These are phyloP conservation scores for Masnerella sp. DNA, from an alignment of 2,888 invertebrate genomes.

Conservation along the genomic window DNA sequence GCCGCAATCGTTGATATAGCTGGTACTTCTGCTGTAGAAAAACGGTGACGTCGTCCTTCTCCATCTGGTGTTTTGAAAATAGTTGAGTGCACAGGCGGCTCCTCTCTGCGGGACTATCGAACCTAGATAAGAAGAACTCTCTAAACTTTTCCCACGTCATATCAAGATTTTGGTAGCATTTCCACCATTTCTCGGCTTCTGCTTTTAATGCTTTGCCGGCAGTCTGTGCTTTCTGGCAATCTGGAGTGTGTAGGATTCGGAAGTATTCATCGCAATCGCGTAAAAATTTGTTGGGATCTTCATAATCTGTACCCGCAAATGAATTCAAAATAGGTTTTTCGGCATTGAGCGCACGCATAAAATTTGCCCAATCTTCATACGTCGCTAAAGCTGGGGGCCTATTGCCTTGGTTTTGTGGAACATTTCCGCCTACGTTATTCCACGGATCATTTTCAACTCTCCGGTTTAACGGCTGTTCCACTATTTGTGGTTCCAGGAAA, in stretches of 20 bases:
- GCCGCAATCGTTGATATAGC: slow-evolving; percentile 7
- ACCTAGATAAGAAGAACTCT: slow-evolving; percentile 10
- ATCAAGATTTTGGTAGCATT: slow-evolving; percentile 8
- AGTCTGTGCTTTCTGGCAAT: background rate
- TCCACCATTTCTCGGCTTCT: slow-evolving; percentile 44
- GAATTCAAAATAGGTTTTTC: no score
- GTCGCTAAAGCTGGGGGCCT: no score
- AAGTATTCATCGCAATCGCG: slow-evolving; percentile 5
- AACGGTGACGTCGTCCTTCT: slow-evolving; percentile 16
- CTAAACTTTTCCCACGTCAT: slow-evolving; percentile 20
- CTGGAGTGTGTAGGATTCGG: background rate
- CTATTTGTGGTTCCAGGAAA: no score
- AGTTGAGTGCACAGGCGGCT: slow-evolving; percentile 17
- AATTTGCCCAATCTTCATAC: no score
- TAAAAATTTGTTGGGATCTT: slow-evolving; percentile 22
- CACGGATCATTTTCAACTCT: no score
- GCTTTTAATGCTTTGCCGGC: slow-evolving; percentile 10
- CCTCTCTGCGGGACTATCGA: background rate
- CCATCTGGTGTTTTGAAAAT: slow-evolving; percentile 16
- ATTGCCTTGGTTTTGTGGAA: no score
- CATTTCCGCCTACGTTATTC: no score
- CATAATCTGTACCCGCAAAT: slow-evolving; percentile 33
- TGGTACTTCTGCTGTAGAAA: slow-evolving; percentile 37
- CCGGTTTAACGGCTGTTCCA: no score
- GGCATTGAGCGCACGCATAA: no score